Base-by-base conservation (phyloP, 2,797 vertebrate species). In the Pogonophryne albipinna region DNA sequence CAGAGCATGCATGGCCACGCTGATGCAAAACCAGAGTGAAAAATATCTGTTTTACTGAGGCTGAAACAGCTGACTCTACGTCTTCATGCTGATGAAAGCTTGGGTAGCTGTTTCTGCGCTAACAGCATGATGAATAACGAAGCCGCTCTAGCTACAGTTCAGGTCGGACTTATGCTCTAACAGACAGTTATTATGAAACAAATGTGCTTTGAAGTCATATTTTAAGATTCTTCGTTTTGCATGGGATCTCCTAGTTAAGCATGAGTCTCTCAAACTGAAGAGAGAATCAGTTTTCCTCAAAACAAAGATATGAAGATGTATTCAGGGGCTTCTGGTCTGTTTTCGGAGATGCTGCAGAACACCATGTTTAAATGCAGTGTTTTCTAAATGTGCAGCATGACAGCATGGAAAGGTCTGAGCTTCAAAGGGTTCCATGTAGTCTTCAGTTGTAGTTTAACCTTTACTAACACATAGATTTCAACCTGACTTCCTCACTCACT, bases 1-100 rank as follows among this genome's bases (percentile, higher is more conserved):
- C 65, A 44, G 72, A 87, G 66, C 85, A 75, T 84, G 93, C 91
- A 90, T 93, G 92, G 89, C 89, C 87, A 80, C 78, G 58, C 85
- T 85, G 79, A 34, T 1, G 34, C 79, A 46, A 60, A 66, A 59
- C 69, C 34, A n/a, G n/a, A 23, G 14, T 14, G 19, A 71, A 55
- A 66, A 66, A 23, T 27, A 53, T 78, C 20, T 41, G 63, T 41
- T 1, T 61, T 12, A 46, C 44, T 59, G 38, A 79, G 62, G 42
- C 76, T 59, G 16, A 74, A 44, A 44, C 74, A 38, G 68, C 82
- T 78, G 55, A 51, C 73, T 77, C 67, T 52, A 56, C 57, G 4
- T 53, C 27, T 10, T 51, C 50, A 51, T 15, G 56, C 62, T 47
- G 47, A 64, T 66, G 42, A 74, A 71, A 82, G 77, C 75, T 79